Evolutionary conservation across 2,797 vertebrate genomes (phyloP).

Genomic region (Anguilla pacifica): DNA sequence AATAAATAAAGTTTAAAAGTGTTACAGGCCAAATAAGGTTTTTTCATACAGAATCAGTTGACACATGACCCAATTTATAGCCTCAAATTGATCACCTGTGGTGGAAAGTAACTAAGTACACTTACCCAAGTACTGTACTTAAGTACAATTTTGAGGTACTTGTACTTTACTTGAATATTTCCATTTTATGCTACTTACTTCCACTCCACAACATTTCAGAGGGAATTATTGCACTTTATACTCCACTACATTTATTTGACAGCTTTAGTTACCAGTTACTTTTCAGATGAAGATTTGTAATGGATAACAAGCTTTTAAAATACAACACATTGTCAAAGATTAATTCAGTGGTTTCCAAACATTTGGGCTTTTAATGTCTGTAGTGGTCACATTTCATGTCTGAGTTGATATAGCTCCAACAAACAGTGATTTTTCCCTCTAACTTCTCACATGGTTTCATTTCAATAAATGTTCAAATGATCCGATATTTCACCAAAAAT

Average conservation of each 20-base stretch:
- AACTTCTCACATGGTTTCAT: no score
- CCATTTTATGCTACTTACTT: not conserved
- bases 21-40: no score
- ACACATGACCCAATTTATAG: no score
- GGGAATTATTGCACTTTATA: not conserved
- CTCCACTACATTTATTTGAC: conserved; percentile 6
- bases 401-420: no score
- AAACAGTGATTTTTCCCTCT: no score
- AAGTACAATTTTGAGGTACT: not conserved
- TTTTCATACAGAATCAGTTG: no score
- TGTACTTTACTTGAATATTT: conserved; percentile 10
- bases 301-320: conserved; percentile 1
- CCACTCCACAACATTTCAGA: conserved; percentile 8
- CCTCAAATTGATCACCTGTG: no score
- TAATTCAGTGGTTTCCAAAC: not conserved
- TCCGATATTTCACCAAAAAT: conserved; percentile 14
- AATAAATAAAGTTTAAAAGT: no score
- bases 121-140: conserved; percentile 1
- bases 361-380: no score
- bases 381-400: no score
- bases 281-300: not conserved
- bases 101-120: not conserved
- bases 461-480: no score
- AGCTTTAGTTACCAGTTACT: not conserved
- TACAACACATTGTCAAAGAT: conserved; percentile 9